Evolutionary conservation across 2,888 invertebrate species (phyloP).

Genomic region (Empis livida): DNA sequence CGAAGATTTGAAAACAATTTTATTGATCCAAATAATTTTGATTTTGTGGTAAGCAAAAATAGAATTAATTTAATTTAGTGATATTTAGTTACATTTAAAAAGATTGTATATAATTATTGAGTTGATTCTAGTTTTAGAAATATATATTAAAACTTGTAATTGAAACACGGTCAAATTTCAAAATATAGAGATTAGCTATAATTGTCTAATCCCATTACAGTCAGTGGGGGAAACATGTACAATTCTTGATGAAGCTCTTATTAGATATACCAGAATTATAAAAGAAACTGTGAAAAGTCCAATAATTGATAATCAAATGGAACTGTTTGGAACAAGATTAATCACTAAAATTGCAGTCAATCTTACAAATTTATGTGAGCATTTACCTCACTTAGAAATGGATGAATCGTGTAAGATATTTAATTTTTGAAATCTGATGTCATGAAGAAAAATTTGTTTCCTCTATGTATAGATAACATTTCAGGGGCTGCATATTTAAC

Average conservation of each 20-base stretch:
- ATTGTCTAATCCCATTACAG: too few species aligned
- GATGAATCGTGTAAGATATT: constrained; percentile 59
- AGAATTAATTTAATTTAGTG: too few species aligned
- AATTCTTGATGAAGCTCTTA: constrained; percentile 42
- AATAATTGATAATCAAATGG: constrained; percentile 5
- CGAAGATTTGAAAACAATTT: constrained; percentile 34
- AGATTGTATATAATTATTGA: too few species aligned
- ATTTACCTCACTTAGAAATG: constrained; percentile 53
- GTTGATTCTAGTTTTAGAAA: too few species aligned
- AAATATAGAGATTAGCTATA: too few species aligned
- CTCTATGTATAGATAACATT: constrained; percentile 17
- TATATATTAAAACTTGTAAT: too few species aligned
- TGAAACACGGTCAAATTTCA: too few species aligned
- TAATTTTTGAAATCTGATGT: neutral
- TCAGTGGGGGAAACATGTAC: constrained; percentile 31
- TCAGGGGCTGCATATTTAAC: constrained; percentile 12
- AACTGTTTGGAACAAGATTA: constrained; percentile 22
- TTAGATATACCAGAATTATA: constrained; percentile 40
- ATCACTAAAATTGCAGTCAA: constrained; percentile 23
- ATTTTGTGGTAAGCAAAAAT: constrained; percentile 33
- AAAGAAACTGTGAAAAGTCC: constrained; percentile 13
- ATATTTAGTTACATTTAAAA: too few species aligned
- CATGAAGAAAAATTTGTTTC: neutral
- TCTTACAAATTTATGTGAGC: constrained; percentile 41
- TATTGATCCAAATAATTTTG: constrained; percentile 38